phyloP scores from a whole-genome alignment of 2,888 invertebrate genomes.

The Oscheius sp. region DNA sequence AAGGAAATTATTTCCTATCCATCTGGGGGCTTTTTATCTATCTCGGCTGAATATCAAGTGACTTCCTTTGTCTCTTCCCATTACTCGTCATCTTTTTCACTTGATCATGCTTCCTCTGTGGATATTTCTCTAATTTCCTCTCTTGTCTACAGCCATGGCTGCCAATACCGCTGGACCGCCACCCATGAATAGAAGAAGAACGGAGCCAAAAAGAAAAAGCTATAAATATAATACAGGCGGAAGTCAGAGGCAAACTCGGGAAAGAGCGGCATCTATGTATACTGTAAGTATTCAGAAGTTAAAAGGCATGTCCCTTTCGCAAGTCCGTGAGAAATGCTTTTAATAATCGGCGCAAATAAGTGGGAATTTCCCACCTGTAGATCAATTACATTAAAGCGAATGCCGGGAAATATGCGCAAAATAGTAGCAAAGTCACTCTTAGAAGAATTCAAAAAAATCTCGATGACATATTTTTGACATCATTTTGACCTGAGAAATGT shows the following conservation, averaged over 20 bases:
- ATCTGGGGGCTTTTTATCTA: neutral
- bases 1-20: neutral
- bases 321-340: neutral
- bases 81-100: slow-evolving; percentile 4
- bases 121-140: slow-evolving; percentile 4
- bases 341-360: neutral
- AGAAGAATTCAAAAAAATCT: no score
- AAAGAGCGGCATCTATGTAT: slow-evolving; percentile 54
- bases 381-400: no score
- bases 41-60: neutral
- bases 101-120: neutral
- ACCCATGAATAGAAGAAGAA: slow-evolving; percentile 45
- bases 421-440: no score
- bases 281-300: slow-evolving; percentile 39
- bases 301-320: neutral
- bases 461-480: no score
- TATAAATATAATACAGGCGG: slow-evolving; percentile 4
- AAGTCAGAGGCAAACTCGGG: slow-evolving; percentile 23
- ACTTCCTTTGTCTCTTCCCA: neutral
- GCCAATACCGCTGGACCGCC: neutral
- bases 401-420: no score
- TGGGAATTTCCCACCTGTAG: no score
- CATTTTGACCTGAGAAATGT: no score
- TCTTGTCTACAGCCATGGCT: neutral
- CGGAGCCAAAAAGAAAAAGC: slow-evolving; percentile 46